Conservation (phyloP, 2,797 vertebrate genomes). For the Scomberomorus guttatus region DNA sequence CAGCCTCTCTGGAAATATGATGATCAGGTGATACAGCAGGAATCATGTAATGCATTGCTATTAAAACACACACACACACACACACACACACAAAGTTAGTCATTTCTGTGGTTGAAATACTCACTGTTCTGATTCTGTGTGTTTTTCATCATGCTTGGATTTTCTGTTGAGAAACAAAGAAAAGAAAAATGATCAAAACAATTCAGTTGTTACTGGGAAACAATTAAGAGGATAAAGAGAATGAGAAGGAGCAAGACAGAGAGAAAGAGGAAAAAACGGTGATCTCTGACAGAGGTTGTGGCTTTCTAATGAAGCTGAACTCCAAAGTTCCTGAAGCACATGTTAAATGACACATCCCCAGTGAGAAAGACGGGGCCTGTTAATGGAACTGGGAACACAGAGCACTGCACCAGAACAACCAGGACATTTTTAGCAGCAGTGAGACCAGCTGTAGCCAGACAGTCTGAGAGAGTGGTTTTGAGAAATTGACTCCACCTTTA, state of each 20-base stretch:
- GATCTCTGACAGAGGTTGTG: conserved; percentile 49
- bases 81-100: neutral
- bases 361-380: conserved; percentile 33
- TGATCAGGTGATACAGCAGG: conserved; percentile 20
- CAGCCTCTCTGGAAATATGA: conserved; percentile 3
- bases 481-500: conserved; percentile 63
- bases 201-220: neutral
- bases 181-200: conserved; percentile 43
- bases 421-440: conserved; percentile 44
- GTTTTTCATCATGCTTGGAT: conserved; percentile 90
- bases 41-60: conserved; percentile 3
- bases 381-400: conserved; percentile 69
- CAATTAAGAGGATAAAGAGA: conserved; percentile 21
- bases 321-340: conserved; percentile 47
- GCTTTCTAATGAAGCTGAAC: conserved; percentile 61
- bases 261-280: conserved; percentile 20
- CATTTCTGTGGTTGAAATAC: conserved; percentile 65
- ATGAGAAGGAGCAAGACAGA: neutral
- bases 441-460: conserved; percentile 35
- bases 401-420: conserved; percentile 60
- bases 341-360: conserved; percentile 57
- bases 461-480: conserved; percentile 31
- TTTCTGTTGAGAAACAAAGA: conserved; percentile 81
- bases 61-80: conserved; percentile 2
- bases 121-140: conserved; percentile 87